Evolutionary conservation across 2,888 invertebrate genomes (phyloP).

Genomic region (Phyllotreta striolata): DNA sequence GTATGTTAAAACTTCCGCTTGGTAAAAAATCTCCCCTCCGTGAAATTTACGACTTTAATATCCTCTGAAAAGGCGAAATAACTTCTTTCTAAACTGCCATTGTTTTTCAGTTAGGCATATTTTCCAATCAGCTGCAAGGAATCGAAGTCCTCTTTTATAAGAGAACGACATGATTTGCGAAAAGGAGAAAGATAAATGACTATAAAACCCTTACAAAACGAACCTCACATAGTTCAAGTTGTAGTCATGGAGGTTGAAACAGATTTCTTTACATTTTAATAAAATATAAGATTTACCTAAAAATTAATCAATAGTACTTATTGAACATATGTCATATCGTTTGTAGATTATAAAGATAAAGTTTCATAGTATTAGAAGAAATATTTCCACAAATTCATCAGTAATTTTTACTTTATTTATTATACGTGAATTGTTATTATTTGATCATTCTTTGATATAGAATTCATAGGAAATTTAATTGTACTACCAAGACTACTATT

Average conservation of each 20-base stretch:
- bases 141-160: conserved; percentile 34
- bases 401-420: no score
- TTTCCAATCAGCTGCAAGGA: conserved; percentile 38
- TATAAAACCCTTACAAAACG: conserved; percentile 46
- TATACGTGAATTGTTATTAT: no score
- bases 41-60: conserved; percentile 26
- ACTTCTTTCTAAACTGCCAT: conserved; percentile 27
- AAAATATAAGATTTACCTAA: no score
- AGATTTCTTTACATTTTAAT: no score
- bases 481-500: conserved; percentile 38
- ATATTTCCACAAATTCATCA: no score
- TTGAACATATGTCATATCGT: no score
- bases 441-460: no score
- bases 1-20: conserved; percentile 17
- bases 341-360: no score
- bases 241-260: background rate
- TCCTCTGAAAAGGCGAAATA: conserved; percentile 26
- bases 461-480: background rate
- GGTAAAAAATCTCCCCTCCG: conserved; percentile 15
- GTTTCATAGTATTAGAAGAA: no score
- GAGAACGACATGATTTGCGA: conserved; percentile 39
- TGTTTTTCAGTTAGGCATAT: conserved; percentile 41
- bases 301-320: no score
- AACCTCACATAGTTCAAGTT: conserved; percentile 43
- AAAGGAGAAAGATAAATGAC: conserved; percentile 47